phyloP scores from a whole-genome alignment of 2,113 vertebrate genomes.

The Takifugu flavidus region DNA sequence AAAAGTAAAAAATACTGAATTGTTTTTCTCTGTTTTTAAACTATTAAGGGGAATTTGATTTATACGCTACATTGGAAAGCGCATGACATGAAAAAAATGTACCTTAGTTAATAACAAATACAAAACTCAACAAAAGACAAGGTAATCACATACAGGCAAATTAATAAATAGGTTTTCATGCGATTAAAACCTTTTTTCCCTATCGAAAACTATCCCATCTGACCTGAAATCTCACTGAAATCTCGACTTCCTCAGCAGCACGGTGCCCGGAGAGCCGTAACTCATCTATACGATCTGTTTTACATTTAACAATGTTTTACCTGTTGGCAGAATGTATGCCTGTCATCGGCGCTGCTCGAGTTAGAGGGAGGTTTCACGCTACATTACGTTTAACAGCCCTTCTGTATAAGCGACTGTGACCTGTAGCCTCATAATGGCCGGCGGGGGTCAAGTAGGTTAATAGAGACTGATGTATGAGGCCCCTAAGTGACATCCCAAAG shows the following conservation, averaged over 20 bases:
- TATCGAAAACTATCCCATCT: too few relatives aligned
- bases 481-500: slow-evolving; percentile 74
- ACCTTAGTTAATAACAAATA: too few relatives aligned
- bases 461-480: slow-evolving; percentile 73
- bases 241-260: neutral
- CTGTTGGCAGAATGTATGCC: slow-evolving; percentile 31
- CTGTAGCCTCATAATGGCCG: slow-evolving; percentile 57
- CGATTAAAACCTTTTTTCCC: too few relatives aligned
- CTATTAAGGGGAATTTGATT: neutral
- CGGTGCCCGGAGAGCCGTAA: neutral
- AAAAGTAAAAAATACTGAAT: neutral
- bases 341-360: slow-evolving; percentile 31
- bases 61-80: too few relatives aligned
- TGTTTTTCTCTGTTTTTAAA: neutral
- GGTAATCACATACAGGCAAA: too few relatives aligned
- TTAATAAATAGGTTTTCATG: too few relatives aligned
- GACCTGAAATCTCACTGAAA: too few relatives aligned
- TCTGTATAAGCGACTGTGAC: slow-evolving; percentile 46
- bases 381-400: slow-evolving; percentile 40
- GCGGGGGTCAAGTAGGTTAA: slow-evolving; percentile 72
- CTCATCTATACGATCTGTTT: slow-evolving; percentile 8
- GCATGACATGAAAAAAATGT: too few relatives aligned
- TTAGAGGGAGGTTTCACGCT: slow-evolving; percentile 1
- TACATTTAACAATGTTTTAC: slow-evolving; percentile 34
- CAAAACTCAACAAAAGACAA: too few relatives aligned